These are phyloP conservation scores for Lagenorhynchus albirostris DNA, from an alignment of 2,113 vertebrate genomes.

Conservation along the genomic window DNA sequence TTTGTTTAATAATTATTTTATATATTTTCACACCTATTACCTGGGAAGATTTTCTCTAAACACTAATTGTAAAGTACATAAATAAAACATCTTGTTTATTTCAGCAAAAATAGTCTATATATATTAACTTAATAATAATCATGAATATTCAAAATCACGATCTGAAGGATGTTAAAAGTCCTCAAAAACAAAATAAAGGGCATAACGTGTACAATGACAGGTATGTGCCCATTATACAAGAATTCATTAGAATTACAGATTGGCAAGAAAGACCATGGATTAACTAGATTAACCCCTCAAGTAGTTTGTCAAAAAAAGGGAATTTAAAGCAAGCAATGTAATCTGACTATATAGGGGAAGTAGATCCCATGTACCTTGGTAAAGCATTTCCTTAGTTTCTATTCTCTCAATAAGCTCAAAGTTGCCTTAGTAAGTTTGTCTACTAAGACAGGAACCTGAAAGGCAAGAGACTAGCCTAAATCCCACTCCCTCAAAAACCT, in stretches of 20 bases:
- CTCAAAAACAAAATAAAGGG: background rate
- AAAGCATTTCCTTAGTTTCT: background rate
- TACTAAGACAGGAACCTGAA: background rate
- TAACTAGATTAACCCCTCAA: background rate
- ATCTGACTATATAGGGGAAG: background rate
- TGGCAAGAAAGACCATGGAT: background rate
- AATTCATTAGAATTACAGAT: background rate
- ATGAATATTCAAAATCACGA: background rate
- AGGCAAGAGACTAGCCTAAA: background rate
- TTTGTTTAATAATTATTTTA: background rate
- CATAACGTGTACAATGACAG: background rate
- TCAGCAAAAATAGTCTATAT: background rate
- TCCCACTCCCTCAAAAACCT: background rate
- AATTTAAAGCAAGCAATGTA: background rate
- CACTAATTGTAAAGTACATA: background rate
- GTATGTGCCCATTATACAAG: background rate
- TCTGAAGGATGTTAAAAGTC: background rate
- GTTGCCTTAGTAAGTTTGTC: background rate
- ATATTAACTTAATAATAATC: background rate
- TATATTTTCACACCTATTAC: background rate
- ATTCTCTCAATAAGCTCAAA: background rate
- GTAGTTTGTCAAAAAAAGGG: background rate
- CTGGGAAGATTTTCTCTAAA: background rate
- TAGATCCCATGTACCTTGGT: background rate
- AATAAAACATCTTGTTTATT: background rate